phyloP scores from a whole-genome alignment of 2,888 invertebrate genomes.

The Synanthedon myopaeformis region DNA sequence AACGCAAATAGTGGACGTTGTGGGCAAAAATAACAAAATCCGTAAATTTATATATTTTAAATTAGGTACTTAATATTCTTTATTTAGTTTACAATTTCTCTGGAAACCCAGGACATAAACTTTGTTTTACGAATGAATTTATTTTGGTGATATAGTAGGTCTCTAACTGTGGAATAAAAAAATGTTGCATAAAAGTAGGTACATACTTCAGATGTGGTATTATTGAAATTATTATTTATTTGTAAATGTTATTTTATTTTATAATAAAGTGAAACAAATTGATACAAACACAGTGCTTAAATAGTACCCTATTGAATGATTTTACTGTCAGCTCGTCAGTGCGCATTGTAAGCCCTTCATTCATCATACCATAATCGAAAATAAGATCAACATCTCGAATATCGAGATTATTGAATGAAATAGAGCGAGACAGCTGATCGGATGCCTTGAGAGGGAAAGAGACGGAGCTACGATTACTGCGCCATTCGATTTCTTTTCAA shows the following conservation, averaged over 20 bases:
- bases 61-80: too few species aligned
- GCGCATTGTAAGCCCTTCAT: slow-evolving; percentile 38
- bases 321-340: slow-evolving; percentile 24
- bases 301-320: slow-evolving; percentile 28
- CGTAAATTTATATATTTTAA: too few species aligned
- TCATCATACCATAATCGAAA: slow-evolving; percentile 50
- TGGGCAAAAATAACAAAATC: too few species aligned
- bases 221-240: too few species aligned
- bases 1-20: background rate
- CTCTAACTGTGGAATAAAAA: too few species aligned
- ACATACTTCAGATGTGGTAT: too few species aligned
- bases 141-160: too few species aligned
- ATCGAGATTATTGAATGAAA: slow-evolving; percentile 38
- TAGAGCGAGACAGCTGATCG: slow-evolving; percentile 5
- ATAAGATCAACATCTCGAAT: slow-evolving; percentile 39
- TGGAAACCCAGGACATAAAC: too few species aligned
- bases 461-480: slow-evolving; percentile 26
- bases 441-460: slow-evolving; percentile 11
- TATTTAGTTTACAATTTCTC: too few species aligned
- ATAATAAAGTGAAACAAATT: background rate
- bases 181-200: too few species aligned
- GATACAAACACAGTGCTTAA: slow-evolving; percentile 7
- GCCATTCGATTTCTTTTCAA: slow-evolving; percentile 45
- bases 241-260: too few species aligned
- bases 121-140: too few species aligned